Percentiles rank a stretch among this genome's conserved stretches.
phyloP scores from a whole-genome alignment of 37 sponge, comb jelly and placozoan genomes.

The Chondrosia reniformis region DNA sequence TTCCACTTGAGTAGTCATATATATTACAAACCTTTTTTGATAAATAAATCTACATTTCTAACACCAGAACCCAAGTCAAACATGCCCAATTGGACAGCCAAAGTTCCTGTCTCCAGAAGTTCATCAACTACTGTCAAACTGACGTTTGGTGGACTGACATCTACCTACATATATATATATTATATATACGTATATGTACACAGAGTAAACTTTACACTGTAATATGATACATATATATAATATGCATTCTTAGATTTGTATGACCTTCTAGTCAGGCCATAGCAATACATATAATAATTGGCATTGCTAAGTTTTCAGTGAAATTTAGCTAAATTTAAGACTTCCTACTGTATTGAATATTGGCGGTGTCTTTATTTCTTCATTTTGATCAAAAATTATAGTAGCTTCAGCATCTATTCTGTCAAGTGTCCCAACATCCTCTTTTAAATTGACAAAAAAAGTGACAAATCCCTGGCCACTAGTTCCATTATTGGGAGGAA shows the following conservation, averaged over 20 bases:
- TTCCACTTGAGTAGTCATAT: background rate
- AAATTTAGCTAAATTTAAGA: background rate
- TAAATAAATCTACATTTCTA: background rate
- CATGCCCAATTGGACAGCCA: background rate
- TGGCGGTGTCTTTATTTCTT: slow-evolving; percentile 22
- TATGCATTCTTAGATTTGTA: background rate
- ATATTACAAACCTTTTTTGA: background rate
- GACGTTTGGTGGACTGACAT: background rate
- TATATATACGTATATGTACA: background rate
- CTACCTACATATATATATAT: background rate
- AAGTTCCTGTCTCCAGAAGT: background rate
- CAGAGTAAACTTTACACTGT: background rate
- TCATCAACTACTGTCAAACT: background rate
- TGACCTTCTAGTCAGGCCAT: background rate
- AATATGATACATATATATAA: background rate
- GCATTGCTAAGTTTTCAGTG: background rate
- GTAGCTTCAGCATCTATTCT: slow-evolving; percentile 20
- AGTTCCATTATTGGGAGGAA: slow-evolving; percentile 40
- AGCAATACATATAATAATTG: background rate
- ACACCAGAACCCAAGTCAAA: slow-evolving; percentile 19
- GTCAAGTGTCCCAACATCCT: background rate
- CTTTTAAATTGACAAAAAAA: slow-evolving; percentile 13
- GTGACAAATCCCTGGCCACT: slow-evolving; percentile 34
- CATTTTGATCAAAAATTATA: slow-evolving; percentile 30
- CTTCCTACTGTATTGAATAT: slow-evolving; percentile 27